Conservation (phyloP, 2,113 vertebrate genomes). For the Lampris incognitus region DNA sequence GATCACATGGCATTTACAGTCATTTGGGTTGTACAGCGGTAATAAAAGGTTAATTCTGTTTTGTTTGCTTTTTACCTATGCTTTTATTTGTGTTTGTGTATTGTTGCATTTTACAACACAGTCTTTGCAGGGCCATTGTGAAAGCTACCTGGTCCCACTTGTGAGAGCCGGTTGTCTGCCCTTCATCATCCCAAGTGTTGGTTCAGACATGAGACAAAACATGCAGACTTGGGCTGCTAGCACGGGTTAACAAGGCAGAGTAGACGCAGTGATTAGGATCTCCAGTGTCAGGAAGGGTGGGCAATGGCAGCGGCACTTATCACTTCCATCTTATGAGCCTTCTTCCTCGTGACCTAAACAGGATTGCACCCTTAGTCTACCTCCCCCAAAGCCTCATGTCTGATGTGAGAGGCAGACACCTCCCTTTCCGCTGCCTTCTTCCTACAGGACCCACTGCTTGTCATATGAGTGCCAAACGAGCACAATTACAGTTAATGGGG, state of each 20-base stretch:
- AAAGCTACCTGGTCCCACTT: slow-evolving; percentile 28
- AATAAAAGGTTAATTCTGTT: no score
- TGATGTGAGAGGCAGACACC: slow-evolving; percentile 74
- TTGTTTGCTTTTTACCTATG: no score
- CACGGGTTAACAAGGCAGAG: slow-evolving; percentile 55
- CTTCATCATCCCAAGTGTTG: slow-evolving; percentile 62
- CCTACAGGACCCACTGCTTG: slow-evolving; percentile 37
- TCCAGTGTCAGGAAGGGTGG: slow-evolving; percentile 66
- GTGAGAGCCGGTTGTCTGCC: slow-evolving; percentile 32
- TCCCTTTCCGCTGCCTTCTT: slow-evolving; percentile 64
- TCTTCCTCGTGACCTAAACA: slow-evolving; percentile 52
- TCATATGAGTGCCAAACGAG: slow-evolving; percentile 59
- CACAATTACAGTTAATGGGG: slow-evolving; percentile 71
- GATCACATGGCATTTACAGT: no score
- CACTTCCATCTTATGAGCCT: slow-evolving; percentile 45
- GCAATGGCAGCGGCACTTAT: slow-evolving; percentile 44
- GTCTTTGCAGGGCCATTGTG: slow-evolving; percentile 1
- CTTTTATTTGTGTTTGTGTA: no score
- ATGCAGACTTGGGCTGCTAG: slow-evolving; percentile 55
- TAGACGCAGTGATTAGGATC: slow-evolving; percentile 70
- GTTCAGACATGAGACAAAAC: slow-evolving; percentile 46
- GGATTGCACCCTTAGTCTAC: slow-evolving; percentile 59
- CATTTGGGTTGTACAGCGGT: no score
- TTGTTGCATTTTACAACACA: neutral
- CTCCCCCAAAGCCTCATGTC: slow-evolving; percentile 54